These are phyloP conservation scores for Heliothis virescens DNA, from an alignment of 1,140 invertebrate genomes.

Conservation along the genomic window DNA sequence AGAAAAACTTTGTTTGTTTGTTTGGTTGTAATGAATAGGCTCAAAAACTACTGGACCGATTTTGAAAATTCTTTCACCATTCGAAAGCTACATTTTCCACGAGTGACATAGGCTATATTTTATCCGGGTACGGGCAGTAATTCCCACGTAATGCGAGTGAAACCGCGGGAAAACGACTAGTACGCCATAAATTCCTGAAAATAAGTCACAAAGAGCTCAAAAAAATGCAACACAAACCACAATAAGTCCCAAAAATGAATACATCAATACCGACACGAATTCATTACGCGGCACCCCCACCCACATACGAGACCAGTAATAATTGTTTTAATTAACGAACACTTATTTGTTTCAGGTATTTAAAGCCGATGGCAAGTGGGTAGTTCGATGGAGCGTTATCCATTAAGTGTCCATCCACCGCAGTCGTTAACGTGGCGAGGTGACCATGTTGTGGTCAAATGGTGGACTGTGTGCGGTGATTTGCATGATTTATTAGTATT, in stretches of 20 bases:
- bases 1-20: too few species aligned
- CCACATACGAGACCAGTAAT: not conserved
- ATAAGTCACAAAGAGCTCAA: too few species aligned
- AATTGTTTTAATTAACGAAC: constrained; percentile 31
- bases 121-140: too few species aligned
- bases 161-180: too few species aligned
- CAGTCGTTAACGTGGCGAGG: constrained; percentile 24
- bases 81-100: too few species aligned
- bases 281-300: not conserved
- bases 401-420: constrained; percentile 25
- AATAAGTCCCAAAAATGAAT: not conserved
- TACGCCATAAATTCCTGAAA: too few species aligned
- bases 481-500: not conserved
- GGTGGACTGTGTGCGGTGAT: not conserved
- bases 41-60: too few species aligned
- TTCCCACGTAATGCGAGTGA: too few species aligned
- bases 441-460: not conserved
- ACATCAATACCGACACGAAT: not conserved
- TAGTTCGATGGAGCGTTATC: constrained; percentile 36
- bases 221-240: not conserved
- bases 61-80: too few species aligned
- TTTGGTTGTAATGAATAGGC: too few species aligned
- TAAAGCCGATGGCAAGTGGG: constrained; percentile 28
- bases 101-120: too few species aligned
- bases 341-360: constrained; percentile 40